A percentile compares a stretch with the other conserved stretches of the same genome.
Evolutionary conservation across 37 sponge, comb jelly and placozoan species (phyloP).

Genomic region (Aplysina aerophoba): DNA sequence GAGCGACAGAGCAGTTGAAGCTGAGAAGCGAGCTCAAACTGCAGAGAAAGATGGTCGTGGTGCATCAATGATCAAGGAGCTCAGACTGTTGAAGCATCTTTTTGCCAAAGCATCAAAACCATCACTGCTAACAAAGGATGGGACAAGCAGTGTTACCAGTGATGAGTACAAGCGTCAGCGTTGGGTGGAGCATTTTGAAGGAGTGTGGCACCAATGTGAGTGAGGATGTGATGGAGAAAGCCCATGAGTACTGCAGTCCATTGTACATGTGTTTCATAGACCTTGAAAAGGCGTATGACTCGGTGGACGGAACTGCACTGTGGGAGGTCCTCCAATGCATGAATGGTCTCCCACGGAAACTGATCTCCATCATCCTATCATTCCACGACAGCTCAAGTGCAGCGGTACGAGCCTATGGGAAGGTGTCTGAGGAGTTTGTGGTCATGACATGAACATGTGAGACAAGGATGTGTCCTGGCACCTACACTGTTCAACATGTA

Average conservation of each 20-base stretch:
- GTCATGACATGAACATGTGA: not conserved
- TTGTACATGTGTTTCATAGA: constrained; percentile 18
- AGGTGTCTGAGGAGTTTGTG: constrained; percentile 14
- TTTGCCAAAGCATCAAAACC: constrained; percentile 7
- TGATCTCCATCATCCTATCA: not conserved
- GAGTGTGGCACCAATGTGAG: constrained; percentile 8
- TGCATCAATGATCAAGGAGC: constrained; percentile 9
- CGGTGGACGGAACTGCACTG: constrained; percentile 9
- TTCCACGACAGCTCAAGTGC: not conserved
- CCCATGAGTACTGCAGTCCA: not conserved
- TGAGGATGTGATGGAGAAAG: constrained; percentile 13
- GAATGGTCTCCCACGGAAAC: constrained; percentile 2
- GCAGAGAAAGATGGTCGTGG: not conserved
- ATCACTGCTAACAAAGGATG: not conserved
- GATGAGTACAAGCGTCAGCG: constrained; percentile 2
- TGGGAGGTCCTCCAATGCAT: constrained; percentile 14
- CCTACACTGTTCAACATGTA: not conserved
- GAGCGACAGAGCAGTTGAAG: no score
- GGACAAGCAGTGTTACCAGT: not conserved
- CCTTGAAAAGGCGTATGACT: constrained; percentile 1
- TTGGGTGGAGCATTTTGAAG: constrained; percentile 16
- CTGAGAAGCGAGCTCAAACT: not conserved
- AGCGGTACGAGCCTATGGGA: constrained; percentile 4
- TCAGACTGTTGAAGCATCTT: not conserved
- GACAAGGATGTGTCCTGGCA: constrained; percentile 10